Percentiles rank a stretch among this genome's conserved stretches.
These are phyloP conservation scores for Archaeoteleia sp. DNA, from an alignment of 2,888 invertebrate genomes.

Conservation along the genomic window DNA sequence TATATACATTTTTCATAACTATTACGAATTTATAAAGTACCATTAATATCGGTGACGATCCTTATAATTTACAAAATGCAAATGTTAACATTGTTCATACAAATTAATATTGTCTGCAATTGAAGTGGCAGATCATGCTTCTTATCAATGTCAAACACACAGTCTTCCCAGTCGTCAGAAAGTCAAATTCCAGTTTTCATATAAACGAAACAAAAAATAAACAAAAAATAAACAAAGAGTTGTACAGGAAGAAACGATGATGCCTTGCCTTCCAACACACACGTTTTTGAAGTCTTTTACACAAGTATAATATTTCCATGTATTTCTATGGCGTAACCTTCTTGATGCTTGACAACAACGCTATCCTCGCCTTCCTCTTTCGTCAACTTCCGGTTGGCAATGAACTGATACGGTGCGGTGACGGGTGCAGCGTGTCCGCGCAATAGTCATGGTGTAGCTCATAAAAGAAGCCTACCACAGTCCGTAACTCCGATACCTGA, in stretches of 20 bases:
- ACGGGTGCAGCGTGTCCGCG: constrained; percentile 79
- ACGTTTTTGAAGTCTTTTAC: constrained; percentile 56
- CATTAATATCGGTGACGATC: too few relatives aligned
- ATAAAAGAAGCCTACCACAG: constrained; percentile 89
- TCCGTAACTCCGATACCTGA: constrained; percentile 91
- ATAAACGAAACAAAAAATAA: constrained; percentile 9
- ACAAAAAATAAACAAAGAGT: constrained; percentile 4
- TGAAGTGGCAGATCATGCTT: constrained; percentile 70
- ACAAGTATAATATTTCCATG: constrained; percentile 68
- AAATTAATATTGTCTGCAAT: constrained; percentile 59
- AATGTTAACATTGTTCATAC: too few relatives aligned
- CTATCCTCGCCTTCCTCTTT: constrained; percentile 73
- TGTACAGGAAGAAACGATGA: constrained; percentile 15
- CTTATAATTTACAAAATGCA: too few relatives aligned
- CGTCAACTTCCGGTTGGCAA: constrained; percentile 69
- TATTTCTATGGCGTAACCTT: constrained; percentile 73
- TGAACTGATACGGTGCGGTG: constrained; percentile 68
- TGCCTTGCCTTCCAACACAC: background rate
- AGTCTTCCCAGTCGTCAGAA: constrained; percentile 36
- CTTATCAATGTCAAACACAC: constrained; percentile 72
- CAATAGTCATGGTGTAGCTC: constrained; percentile 91
- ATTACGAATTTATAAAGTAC: too few relatives aligned
- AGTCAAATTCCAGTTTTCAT: constrained; percentile 6
- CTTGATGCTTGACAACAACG: constrained; percentile 73
- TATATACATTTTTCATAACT: too few relatives aligned